A percentile compares a stretch with the other conserved stretches of the same genome.
Conservation (phyloP, 2,113 vertebrate genomes). For the Pandion haliaetus region DNA sequence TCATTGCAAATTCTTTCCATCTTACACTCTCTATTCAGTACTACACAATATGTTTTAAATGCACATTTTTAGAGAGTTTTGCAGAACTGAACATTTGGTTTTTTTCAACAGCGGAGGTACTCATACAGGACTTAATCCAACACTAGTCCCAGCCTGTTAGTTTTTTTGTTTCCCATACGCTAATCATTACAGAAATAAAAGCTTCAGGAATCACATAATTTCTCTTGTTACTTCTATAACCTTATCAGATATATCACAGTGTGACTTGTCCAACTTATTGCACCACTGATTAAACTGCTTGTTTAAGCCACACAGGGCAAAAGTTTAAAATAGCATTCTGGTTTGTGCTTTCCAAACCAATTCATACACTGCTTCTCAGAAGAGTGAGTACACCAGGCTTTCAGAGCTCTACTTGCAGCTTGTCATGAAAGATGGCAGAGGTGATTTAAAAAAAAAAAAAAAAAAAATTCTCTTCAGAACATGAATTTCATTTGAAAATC, state of each 20-base stretch:
- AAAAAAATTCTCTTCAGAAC: not conserved
- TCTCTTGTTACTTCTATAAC: not conserved
- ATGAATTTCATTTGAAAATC: not conserved
- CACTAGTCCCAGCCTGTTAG: not conserved
- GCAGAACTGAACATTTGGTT: not conserved
- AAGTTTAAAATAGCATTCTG: slow-evolving; percentile 1
- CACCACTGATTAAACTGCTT: not conserved
- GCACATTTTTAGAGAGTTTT: not conserved
- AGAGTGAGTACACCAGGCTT: not conserved
- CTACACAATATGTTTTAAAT: not conserved
- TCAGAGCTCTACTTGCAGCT: not conserved
- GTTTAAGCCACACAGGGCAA: not conserved
- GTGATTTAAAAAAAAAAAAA: not conserved
- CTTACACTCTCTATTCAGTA: not conserved
- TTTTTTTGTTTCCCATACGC: not conserved
- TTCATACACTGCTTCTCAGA: not conserved
- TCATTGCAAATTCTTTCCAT: slow-evolving; percentile 50
- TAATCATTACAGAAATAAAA: not conserved
- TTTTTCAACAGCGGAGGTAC: not conserved
- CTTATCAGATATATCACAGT: not conserved
- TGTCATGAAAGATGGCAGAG: not conserved
- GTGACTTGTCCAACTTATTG: not conserved
- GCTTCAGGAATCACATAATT: not conserved
- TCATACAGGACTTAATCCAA: not conserved
- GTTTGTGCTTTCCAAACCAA: not conserved